phyloP scores from a whole-genome alignment of 2,113 vertebrate species.

The Fulica atra region DNA sequence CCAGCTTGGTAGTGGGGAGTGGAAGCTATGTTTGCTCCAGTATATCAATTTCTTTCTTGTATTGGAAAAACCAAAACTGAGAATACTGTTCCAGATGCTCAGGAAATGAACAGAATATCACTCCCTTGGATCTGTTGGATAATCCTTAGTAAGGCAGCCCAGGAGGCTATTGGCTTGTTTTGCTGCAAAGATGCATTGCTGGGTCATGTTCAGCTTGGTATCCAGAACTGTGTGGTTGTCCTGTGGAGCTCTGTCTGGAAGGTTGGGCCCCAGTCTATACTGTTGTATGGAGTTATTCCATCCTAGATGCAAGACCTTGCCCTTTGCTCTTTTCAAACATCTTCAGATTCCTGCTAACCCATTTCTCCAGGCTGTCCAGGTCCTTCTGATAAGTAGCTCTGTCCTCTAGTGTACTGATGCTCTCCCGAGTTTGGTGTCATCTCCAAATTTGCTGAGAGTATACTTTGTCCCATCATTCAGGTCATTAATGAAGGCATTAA shows the following conservation, averaged over 20 bases:
- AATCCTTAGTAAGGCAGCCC: background rate
- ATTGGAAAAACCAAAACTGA: background rate
- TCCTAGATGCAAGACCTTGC: background rate
- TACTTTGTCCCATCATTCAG: background rate
- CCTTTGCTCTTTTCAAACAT: background rate
- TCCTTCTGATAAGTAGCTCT: background rate
- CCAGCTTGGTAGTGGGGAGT: background rate
- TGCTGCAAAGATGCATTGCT: background rate
- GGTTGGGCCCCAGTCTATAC: background rate
- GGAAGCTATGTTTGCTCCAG: background rate
- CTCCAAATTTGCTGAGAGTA: background rate
- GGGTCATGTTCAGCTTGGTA: background rate
- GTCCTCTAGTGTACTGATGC: background rate
- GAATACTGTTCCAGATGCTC: background rate
- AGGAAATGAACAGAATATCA: background rate
- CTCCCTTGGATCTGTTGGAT: background rate
- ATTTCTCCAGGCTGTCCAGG: background rate
- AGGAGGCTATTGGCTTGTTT: background rate
- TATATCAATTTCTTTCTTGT: background rate
- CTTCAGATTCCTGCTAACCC: background rate
- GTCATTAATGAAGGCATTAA: background rate
- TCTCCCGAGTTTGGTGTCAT: background rate
- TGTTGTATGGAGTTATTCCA: background rate
- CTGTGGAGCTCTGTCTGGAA: background rate
- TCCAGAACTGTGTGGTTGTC: background rate